Base-by-base conservation (phyloP, 2,797 vertebrate genomes). In the Mionectes olivaceus region DNA sequence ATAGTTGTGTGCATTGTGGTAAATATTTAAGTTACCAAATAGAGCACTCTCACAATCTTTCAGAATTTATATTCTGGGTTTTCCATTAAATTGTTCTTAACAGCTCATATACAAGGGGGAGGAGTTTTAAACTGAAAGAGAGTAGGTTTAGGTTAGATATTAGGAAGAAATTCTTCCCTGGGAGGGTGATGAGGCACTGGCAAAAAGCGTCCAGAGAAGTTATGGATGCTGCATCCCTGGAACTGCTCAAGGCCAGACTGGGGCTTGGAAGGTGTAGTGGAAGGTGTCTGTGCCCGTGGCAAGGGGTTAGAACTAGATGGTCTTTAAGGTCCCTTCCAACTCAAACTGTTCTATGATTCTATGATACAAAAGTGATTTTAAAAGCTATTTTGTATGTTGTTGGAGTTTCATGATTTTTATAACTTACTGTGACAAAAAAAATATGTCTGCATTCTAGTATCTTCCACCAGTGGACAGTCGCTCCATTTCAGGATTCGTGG, bases 401-500 rank as follows among this genome's bases (percentile, higher is more conserved):
- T 92, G 23, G 49, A 75, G 12, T 82, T 30, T 88, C 3, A 17
- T 19, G 28, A 2, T 44, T 64, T 77, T 78, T 37, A 1, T 37
- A 71, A 69, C 35, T 9, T 61, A 18, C 22, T 46, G 10, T 33
- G 56, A 78, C 16, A 70, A 87, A 37, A 37, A 83, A 82, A 47
- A 37, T 44, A 1, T 70, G 1, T 82, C 75, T 86, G 11, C n/a
- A 8, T 83, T 94, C 43, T 49, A 99, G 99, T 99, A 99, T 97
- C 99, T 99, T 13, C 99, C 99, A 25, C 99, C 99, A 0, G 99
- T 99, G 89, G 99, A 99, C 81, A 99, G 99, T 95, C 98, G 99
- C 23, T 99, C 99, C 23, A 97, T 98, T 61, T 99, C 99, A 6
- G 99, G 99, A 39, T 99, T 99, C 83, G 99, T 99, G 82, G 99